phyloP scores from a whole-genome alignment of 2,888 invertebrate genomes.

The Agrilus biguttatus region DNA sequence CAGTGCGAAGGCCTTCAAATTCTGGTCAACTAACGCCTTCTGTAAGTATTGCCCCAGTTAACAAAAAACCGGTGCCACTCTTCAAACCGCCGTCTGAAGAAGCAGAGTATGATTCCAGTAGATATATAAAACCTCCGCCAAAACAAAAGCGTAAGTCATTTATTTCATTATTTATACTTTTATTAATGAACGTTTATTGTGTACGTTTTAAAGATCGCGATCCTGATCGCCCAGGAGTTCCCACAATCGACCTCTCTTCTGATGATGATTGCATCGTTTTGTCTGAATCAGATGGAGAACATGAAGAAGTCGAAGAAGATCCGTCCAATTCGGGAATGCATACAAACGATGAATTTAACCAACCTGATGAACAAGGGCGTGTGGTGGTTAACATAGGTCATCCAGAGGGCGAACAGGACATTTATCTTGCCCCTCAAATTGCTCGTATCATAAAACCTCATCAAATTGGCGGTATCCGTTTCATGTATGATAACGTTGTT shows the following conservation, averaged over 20 bases:
- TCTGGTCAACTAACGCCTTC: slow-evolving; percentile 31
- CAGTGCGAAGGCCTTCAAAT: slow-evolving; percentile 11
- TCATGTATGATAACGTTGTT: slow-evolving; percentile 92
- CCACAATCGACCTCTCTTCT: slow-evolving; percentile 62
- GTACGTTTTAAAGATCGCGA: no score
- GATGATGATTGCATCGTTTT: slow-evolving; percentile 80
- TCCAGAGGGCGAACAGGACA: slow-evolving; percentile 77
- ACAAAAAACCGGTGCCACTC: slow-evolving; percentile 17
- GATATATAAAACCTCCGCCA: slow-evolving; percentile 10
- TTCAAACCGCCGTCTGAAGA: slow-evolving; percentile 16
- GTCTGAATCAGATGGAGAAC: slow-evolving; percentile 68
- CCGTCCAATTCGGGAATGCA: slow-evolving; percentile 83
- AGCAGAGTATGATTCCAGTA: slow-evolving; percentile 18
- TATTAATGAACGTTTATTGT: neutral
- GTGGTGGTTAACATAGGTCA: slow-evolving; percentile 91
- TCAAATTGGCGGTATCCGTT: slow-evolving; percentile 63
- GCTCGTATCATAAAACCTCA: slow-evolving; percentile 88
- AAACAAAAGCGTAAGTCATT: slow-evolving; percentile 15
- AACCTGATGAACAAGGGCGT: slow-evolving; percentile 80
- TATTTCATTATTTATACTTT: neutral
- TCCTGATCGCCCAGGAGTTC: slow-evolving; percentile 30
- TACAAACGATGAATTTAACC: slow-evolving; percentile 82
- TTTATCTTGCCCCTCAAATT: slow-evolving; percentile 84
- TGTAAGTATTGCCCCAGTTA: slow-evolving; percentile 35
- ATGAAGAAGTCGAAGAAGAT: slow-evolving; percentile 74